phyloP scores from a whole-genome alignment of 2,888 invertebrate species.

The Hyposoter dolosus region DNA sequence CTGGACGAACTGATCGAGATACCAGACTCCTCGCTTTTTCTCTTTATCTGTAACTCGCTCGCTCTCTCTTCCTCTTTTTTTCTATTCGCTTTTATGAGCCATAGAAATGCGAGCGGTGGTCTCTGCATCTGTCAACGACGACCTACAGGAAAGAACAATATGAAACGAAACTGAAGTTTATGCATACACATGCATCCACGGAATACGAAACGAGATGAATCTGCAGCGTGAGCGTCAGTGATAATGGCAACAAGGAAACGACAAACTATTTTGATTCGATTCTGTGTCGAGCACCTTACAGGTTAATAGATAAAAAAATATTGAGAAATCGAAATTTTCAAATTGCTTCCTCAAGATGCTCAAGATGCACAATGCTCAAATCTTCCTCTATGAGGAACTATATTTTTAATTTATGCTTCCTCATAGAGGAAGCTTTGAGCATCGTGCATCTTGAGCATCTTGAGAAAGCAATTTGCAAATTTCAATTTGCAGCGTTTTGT shows the following conservation, averaged over 20 bases:
- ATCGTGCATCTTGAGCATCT: too few species aligned
- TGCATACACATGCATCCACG: not conserved
- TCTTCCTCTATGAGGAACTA: too few species aligned
- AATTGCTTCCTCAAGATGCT: too few species aligned
- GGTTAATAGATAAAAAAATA: not conserved
- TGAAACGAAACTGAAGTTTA: constrained; percentile 33
- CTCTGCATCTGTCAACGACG: constrained; percentile 45
- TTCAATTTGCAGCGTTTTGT: too few species aligned
- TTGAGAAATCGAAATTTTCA: not conserved
- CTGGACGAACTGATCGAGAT: constrained; percentile 32
- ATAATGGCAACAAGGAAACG: constrained; percentile 35
- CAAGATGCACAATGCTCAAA: too few species aligned
- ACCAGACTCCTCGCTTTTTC: constrained; percentile 1
- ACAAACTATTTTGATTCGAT: constrained; percentile 33
- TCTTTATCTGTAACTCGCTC: constrained; percentile 3
- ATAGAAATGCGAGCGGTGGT: constrained; percentile 42
- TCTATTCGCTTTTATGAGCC: constrained; percentile 7
- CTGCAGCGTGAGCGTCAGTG: constrained; percentile 6
- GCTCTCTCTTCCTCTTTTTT: constrained; percentile 11
- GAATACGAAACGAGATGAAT: constrained; percentile 35
- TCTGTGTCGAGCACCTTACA: not conserved
- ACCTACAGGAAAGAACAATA: constrained; percentile 50
- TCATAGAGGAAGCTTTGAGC: too few species aligned
- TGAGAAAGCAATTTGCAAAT: too few species aligned
- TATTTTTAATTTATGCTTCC: too few species aligned